Evolutionary conservation across 2,888 invertebrate genomes (phyloP).

Genomic region (Trilocha varians): DNA sequence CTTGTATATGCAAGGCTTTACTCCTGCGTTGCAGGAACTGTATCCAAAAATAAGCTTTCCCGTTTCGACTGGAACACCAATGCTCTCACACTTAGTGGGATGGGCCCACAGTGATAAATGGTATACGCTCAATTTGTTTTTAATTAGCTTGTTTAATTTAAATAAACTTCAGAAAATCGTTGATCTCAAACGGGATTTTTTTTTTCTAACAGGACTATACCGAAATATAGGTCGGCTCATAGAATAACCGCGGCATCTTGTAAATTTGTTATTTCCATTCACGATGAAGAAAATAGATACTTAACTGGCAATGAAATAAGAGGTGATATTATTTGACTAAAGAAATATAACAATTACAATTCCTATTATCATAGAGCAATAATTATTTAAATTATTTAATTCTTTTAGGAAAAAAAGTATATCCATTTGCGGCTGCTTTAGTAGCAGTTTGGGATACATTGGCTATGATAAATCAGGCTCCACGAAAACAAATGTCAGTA

Average conservation of each 20-base stretch:
- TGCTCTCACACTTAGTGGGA: slow-evolving; percentile 82
- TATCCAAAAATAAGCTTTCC: slow-evolving; percentile 84
- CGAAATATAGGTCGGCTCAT: slow-evolving; percentile 1
- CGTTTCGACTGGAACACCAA: slow-evolving; percentile 86
- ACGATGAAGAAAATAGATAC: slow-evolving; percentile 75
- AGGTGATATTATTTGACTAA: slow-evolving; percentile 53
- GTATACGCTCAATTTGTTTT: slow-evolving; percentile 33
- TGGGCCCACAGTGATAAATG: slow-evolving; percentile 87
- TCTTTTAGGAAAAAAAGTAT: slow-evolving; percentile 71
- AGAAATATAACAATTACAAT: too few relatives aligned
- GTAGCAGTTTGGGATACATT: slow-evolving; percentile 79
- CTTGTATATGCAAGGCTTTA: slow-evolving; percentile 81
- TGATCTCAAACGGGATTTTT: too few relatives aligned
- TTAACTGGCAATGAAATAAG: slow-evolving; percentile 83
- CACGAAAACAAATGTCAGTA: slow-evolving; percentile 76
- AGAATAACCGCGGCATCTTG: slow-evolving; percentile 3
- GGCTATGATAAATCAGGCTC: slow-evolving; percentile 67
- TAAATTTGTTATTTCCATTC: slow-evolving; percentile 6
- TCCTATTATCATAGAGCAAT: too few relatives aligned
- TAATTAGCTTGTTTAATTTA: too few relatives aligned
- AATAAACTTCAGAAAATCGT: too few relatives aligned
- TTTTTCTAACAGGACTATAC: slow-evolving; percentile 2
- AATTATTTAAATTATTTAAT: neutral
- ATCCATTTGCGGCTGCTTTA: slow-evolving; percentile 85
- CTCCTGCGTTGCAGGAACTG: slow-evolving; percentile 78